A percentile compares a stretch with the other conserved stretches of the same genome.
Evolutionary conservation across 1,140 invertebrate genomes (phyloP).

Genomic region (Halesus radiatus): DNA sequence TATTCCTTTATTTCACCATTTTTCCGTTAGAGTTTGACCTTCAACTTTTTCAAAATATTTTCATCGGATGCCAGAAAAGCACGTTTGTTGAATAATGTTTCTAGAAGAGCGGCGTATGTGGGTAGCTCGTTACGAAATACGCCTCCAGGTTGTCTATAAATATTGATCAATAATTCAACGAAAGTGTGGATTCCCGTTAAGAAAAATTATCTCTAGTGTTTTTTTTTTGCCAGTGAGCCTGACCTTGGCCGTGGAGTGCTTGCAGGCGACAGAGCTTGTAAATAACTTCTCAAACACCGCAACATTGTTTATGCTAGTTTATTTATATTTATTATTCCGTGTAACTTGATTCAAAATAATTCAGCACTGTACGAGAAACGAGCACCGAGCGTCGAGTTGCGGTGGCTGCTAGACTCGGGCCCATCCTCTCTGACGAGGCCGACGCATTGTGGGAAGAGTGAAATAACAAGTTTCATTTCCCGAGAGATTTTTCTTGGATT

Average conservation of each 20-base stretch:
- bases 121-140: background rate
- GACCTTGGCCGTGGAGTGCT: constrained; percentile 25
- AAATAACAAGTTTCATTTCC: too few species aligned
- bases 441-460: too few species aligned
- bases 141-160: background rate
- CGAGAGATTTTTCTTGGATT: background rate
- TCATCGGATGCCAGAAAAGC: too few species aligned
- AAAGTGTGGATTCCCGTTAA: constrained; percentile 9
- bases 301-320: constrained; percentile 36
- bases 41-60: too few species aligned
- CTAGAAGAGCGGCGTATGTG: too few species aligned
- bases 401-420: background rate
- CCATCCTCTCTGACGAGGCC: background rate
- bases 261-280: background rate
- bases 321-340: constrained; percentile 39
- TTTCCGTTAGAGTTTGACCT: too few species aligned
- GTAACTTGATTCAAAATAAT: constrained; percentile 31
- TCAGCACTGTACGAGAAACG: background rate
- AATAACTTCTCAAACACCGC: constrained; percentile 29
- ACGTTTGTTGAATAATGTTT: too few species aligned
- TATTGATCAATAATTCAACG: constrained; percentile 22
- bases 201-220: background rate
- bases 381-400: background rate
- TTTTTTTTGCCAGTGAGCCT: constrained; percentile 2
- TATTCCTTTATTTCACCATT: too few species aligned